These are phyloP conservation scores for Oryzias woworae DNA, from an alignment of 2,113 vertebrate genomes.

Conservation along the genomic window DNA sequence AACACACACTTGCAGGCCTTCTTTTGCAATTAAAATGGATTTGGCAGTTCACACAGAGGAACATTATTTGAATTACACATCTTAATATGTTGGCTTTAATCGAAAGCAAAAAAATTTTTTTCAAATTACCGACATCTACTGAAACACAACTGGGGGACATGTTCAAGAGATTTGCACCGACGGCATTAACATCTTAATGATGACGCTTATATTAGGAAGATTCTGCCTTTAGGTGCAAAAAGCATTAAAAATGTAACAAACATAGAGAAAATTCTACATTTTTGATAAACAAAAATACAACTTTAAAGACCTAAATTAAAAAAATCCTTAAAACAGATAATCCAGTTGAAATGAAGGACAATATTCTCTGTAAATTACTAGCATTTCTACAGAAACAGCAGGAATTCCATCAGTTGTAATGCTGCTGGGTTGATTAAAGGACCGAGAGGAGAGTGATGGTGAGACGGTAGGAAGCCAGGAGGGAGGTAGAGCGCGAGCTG, in stretches of 20 bases:
- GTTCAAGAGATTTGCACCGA: not conserved
- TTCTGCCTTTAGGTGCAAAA: slow-evolving; percentile 3
- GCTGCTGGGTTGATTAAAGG: slow-evolving; percentile 56
- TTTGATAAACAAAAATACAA: too few relatives aligned
- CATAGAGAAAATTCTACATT: too few relatives aligned
- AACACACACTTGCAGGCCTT: slow-evolving; percentile 35
- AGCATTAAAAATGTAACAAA: not conserved
- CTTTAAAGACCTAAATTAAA: not conserved
- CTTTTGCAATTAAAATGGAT: slow-evolving; percentile 49
- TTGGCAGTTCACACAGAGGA: slow-evolving; percentile 40
- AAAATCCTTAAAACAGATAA: not conserved
- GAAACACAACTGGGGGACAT: slow-evolving; percentile 23
- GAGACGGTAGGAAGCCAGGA: slow-evolving; percentile 34
- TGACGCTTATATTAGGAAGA: slow-evolving; percentile 6
- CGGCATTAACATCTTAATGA: not conserved
- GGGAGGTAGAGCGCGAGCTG: slow-evolving; percentile 37
- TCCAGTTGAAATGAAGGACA: not conserved
- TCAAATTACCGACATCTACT: not conserved
- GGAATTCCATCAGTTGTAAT: slow-evolving; percentile 28
- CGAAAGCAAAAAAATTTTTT: slow-evolving; percentile 17
- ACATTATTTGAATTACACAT: slow-evolving; percentile 26
- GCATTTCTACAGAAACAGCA: slow-evolving; percentile 11
- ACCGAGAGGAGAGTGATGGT: slow-evolving; percentile 39
- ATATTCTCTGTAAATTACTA: slow-evolving; percentile 17
- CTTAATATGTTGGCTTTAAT: slow-evolving; percentile 28